Percentiles rank a stretch among this genome's conserved stretches.
These are phyloP conservation scores for Oxytorus armatus DNA, from an alignment of 2,888 invertebrate species.

Conservation along the genomic window DNA sequence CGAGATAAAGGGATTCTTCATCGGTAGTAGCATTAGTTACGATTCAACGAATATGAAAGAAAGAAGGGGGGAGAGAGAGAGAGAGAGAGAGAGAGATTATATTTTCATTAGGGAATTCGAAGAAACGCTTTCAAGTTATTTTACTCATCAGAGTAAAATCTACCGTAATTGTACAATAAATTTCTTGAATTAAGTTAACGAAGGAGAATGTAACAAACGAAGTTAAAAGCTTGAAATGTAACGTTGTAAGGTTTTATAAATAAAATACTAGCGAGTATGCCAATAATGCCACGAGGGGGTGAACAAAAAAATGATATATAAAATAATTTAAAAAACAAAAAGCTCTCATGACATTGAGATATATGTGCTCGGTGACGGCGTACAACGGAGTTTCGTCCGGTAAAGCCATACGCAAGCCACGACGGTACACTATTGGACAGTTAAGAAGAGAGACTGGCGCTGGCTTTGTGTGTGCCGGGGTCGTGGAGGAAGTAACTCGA, in stretches of 20 bases:
- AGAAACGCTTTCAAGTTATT: not conserved
- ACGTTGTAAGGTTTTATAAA: not conserved
- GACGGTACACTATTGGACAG: not conserved
- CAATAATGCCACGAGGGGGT: not conserved
- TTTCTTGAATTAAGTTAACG: too few species aligned
- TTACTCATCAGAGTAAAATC: not conserved
- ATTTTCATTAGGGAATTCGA: slow-evolving; percentile 5
- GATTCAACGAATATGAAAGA: slow-evolving; percentile 10
- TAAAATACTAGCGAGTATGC: not conserved
- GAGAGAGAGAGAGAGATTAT: too few species aligned
- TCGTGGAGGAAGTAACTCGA: slow-evolving; percentile 49
- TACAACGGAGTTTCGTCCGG: not conserved
- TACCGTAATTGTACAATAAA: not conserved
- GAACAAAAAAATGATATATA: not conserved
- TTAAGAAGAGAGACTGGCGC: slow-evolving; percentile 6
- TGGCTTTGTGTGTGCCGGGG: not conserved
- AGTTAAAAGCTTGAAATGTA: not conserved
- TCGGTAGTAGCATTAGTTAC: slow-evolving; percentile 16
- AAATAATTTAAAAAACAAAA: not conserved
- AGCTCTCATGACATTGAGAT: not conserved
- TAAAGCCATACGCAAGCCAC: slow-evolving; percentile 52
- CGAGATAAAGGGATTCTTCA: slow-evolving; percentile 36
- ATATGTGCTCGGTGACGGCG: slow-evolving; percentile 8
- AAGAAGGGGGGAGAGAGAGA: not conserved
- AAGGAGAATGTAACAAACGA: not conserved